A percentile compares a stretch with the other conserved stretches of the same genome.
Evolutionary conservation across 2,888 invertebrate species (phyloP).

Genomic region (Tipula unca): DNA sequence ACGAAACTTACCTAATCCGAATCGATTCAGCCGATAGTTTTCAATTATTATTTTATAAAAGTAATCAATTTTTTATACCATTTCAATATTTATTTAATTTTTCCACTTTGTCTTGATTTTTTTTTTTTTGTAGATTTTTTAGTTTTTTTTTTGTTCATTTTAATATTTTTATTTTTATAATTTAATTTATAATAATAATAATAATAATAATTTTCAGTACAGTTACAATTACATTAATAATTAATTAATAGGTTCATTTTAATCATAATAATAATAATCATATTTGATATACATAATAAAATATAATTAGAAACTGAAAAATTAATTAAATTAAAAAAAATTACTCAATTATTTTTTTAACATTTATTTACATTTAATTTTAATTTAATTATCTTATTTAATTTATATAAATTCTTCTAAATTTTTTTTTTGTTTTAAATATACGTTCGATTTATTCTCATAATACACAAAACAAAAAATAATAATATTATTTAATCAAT

Average conservation of each 20-base stretch:
- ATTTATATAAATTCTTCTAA: constrained; percentile 1
- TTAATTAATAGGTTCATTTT: constrained; percentile 14
- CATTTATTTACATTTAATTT: constrained; percentile 2
- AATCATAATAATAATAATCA: neutral
- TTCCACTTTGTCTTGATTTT: neutral
- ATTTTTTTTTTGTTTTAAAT: neutral
- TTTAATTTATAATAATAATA: neutral
- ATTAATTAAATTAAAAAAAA: neutral
- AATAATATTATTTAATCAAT: neutral
- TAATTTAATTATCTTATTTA: neutral
- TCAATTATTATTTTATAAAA: neutral
- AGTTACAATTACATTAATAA: constrained; percentile 14
- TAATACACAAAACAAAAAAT: neutral
- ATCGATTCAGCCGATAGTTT: neutral
- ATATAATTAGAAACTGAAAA: neutral
- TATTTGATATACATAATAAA: neutral
- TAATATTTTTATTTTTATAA: neutral
- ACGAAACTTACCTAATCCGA: too few relatives aligned
- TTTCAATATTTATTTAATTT: constrained; percentile 8
- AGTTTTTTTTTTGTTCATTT: neutral
- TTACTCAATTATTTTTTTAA: neutral
- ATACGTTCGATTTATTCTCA: neutral
- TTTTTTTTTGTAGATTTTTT: too few relatives aligned
- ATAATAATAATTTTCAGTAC: constrained; percentile 14
- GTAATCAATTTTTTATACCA: neutral